phyloP scores from a whole-genome alignment of 2,113 vertebrate genomes.

The Raja brachyura region DNA sequence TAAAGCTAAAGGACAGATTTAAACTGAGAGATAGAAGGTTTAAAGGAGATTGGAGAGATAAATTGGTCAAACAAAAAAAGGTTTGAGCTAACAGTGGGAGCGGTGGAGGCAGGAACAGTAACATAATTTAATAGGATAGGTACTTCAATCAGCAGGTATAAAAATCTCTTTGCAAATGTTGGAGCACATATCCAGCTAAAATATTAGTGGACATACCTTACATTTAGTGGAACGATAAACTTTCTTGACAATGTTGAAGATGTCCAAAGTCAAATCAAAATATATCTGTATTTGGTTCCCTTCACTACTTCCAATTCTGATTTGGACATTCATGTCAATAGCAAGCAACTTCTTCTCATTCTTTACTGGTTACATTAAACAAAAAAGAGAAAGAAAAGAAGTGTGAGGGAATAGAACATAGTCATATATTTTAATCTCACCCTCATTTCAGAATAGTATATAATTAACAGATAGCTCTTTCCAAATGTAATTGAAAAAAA shows the following conservation, averaged over 20 bases:
- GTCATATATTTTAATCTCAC: background rate
- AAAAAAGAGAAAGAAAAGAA: background rate
- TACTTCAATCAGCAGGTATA: background rate
- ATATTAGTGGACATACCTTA: conserved; percentile 60
- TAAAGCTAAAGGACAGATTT: too few species aligned
- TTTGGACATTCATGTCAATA: conserved; percentile 59
- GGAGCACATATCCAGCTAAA: background rate
- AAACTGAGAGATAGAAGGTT: too few species aligned
- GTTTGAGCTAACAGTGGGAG: too few species aligned
- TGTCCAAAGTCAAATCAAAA: conserved; percentile 79
- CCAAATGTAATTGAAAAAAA: too few species aligned
- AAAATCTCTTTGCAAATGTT: background rate
- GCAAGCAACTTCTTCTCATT: conserved; percentile 63
- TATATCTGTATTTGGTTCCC: conserved; percentile 66
- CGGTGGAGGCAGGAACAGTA: too few species aligned
- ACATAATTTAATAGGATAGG: too few species aligned
- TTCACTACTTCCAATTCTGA: conserved; percentile 59
- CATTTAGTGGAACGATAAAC: conserved; percentile 69
- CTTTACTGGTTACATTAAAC: conserved; percentile 58
- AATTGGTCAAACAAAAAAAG: too few species aligned
- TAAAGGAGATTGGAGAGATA: too few species aligned
- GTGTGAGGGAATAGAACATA: background rate
- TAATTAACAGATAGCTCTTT: background rate
- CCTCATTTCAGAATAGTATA: background rate
- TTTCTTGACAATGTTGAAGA: conserved; percentile 56